Evolutionary conservation across 2,113 vertebrate genomes (phyloP), one percentile per base, ranked within the genome.

Genomic region (Puntigrus tetrazona): DNA sequence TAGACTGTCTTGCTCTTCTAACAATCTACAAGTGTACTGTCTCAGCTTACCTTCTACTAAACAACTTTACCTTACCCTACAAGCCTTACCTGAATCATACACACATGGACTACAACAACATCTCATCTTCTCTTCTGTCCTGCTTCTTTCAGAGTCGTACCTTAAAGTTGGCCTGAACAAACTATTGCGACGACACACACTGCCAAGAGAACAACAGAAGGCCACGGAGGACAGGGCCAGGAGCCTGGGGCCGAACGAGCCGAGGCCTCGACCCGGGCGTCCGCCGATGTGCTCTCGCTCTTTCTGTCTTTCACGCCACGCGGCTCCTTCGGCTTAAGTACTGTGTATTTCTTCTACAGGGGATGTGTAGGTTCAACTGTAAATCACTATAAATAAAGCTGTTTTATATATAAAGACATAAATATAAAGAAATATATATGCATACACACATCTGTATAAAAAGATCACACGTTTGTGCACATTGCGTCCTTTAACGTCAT

Each of bases 301-400:
- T 96, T 95, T 94, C 92, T 94, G 94, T 93, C 94, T 96, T 96
- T 96, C 95, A 95, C 93, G 88, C 97, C 96, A 97, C 96, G 95
- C 95, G 95, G 96, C 90, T 95, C 95, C 92, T 96, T 93, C 92
- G 94, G 92, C 89, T 95, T 96, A 96, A 93, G 94, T 94, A 95
- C 92, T 95, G 97, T 97, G 96, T 95, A 96, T 97, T 98, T 96
- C 94, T 96, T 96, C 92, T 94, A 93, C 93, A 92, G 91, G 88
- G 92, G 88, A 91, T 89, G 94, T 98, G 93, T 94, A 92, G 91
- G 91, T 86, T 87, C 92, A 91, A 92, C 88, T 95, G 97, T 99
- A 99, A 96, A 98, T 96, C 91, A 94, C 95, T 97, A 98, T 98
- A 98, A 96, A 99, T 97, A 98, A 94, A 94, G 94, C 86, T 81